Evolutionary conservation across 2,113 vertebrate genomes (phyloP), one percentile per base, ranked within the genome.

Genomic region (Vireo altiloquus): DNA sequence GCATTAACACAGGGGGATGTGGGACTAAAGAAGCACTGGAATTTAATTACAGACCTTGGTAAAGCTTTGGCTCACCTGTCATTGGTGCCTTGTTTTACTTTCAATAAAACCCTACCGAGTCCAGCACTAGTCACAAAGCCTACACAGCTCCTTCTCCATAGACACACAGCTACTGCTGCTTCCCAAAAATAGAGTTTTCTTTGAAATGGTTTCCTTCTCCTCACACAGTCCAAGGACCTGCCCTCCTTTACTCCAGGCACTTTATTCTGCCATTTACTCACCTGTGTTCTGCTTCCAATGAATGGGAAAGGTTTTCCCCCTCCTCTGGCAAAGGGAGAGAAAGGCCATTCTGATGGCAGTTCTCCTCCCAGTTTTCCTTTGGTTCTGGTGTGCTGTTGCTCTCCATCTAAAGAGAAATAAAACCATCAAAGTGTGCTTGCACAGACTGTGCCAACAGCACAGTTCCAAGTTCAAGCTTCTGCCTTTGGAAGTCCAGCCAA

Each of bases 241-340:
- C 8, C 25, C 70, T 84, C 30, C 17, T 44, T 84, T 54, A 80
- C 39, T 56, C 35, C 79, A 82, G 35, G 71, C 13, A 42, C 25
- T 30, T 85, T n/a, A 27, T 65, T 95, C 72, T 76, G 46, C 23
- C 25, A 11, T 75, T 72, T 64, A 65, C 94, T 96, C 89, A 99
- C 99, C 99, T 98, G 98, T 99, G 99, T 97, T 99, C 99, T 91
- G 99, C 99, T 98, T 99, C 99, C 97, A 99, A 95, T 64, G 99
- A 99, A 92, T 99, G 99, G 82, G 99, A 99, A 92, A 99, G 98
- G 94, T 98, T 99, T 87, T 99, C 99, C 10, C 98, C 98, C 96
- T 99, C 98, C 96, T 99, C 99, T 3, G 98, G 98, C 95, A 98
- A 96, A 91, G 99, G 99, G 90, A 99, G 98, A 97, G 98, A 98